Percentiles rank a stretch among this genome's conserved stretches.
These are phyloP conservation scores for Poeciliopsis retropinna DNA, from an alignment of 2,113 vertebrate species.

Conservation along the genomic window DNA sequence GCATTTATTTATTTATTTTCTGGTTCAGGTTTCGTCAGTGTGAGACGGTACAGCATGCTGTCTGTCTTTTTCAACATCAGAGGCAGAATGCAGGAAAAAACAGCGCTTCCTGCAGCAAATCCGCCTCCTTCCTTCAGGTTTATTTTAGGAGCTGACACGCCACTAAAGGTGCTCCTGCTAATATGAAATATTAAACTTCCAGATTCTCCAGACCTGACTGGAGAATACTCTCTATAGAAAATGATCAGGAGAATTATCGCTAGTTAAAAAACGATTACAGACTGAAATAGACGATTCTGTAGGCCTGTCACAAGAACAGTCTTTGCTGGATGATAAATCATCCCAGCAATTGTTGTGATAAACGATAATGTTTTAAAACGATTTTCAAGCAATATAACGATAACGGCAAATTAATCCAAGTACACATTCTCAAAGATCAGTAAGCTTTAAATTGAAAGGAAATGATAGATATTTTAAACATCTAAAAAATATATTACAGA, in stretches of 20 bases:
- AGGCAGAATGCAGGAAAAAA: conserved; percentile 2
- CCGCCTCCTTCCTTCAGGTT: background rate
- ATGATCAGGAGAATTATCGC: background rate
- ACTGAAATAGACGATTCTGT: background rate
- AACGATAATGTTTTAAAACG: too few relatives aligned
- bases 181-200: background rate
- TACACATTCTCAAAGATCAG: too few relatives aligned
- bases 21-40: background rate
- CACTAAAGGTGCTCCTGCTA: background rate
- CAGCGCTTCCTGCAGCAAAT: background rate
- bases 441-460: too few relatives aligned
- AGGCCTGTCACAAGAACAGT: too few relatives aligned
- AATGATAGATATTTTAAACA: too few relatives aligned
- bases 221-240: background rate
- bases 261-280: background rate
- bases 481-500: too few relatives aligned
- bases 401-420: too few relatives aligned
- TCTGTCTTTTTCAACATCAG: background rate
- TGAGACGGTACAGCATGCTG: background rate
- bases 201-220: background rate
- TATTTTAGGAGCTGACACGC: background rate
- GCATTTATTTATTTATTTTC: background rate
- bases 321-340: too few relatives aligned
- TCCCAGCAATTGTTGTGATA: too few relatives aligned
- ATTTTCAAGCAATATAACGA: too few relatives aligned